phyloP scores from a whole-genome alignment of 2,113 vertebrate genomes.

The Perognathus longimembris region DNA sequence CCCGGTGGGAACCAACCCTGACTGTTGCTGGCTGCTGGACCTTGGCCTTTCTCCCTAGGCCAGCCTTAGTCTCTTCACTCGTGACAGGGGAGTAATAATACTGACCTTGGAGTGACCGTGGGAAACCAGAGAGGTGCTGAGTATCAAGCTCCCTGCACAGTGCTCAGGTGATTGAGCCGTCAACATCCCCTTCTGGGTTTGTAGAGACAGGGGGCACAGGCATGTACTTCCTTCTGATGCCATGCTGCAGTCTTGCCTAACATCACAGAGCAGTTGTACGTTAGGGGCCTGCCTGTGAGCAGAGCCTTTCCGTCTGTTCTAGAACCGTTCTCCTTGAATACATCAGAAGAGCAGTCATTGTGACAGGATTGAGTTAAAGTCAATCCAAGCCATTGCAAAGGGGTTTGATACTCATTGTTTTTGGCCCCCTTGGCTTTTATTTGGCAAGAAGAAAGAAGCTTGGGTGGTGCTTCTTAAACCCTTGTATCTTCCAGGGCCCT shows the following conservation, averaged over 20 bases:
- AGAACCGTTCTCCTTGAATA: not conserved
- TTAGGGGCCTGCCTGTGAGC: not conserved
- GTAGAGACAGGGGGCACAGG: rapidly evolving
- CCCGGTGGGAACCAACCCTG: too few relatives aligned
- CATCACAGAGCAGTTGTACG: not conserved
- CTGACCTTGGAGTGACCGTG: too few relatives aligned
- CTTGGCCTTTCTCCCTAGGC: too few relatives aligned
- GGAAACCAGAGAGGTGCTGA: too few relatives aligned
- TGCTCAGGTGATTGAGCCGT: not conserved
- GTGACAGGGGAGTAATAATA: too few relatives aligned
- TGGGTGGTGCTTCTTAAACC: not conserved
- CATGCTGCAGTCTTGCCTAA: too few relatives aligned
- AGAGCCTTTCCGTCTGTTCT: not conserved
- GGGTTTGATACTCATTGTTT: not conserved
- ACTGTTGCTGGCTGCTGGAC: too few relatives aligned
- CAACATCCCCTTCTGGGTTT: not conserved
- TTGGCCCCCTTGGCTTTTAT: not conserved
- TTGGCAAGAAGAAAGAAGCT: not conserved
- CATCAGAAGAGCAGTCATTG: not conserved
- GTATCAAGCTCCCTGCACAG: too few relatives aligned
- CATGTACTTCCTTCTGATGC: not conserved
- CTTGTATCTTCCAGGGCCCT: rapidly evolving
- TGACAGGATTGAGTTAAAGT: not conserved
- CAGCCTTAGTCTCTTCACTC: too few relatives aligned
- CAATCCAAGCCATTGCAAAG: not conserved